Evolutionary conservation across 2,797 vertebrate species (phyloP).

Genomic region (Aselliscus stoliczkanus): DNA sequence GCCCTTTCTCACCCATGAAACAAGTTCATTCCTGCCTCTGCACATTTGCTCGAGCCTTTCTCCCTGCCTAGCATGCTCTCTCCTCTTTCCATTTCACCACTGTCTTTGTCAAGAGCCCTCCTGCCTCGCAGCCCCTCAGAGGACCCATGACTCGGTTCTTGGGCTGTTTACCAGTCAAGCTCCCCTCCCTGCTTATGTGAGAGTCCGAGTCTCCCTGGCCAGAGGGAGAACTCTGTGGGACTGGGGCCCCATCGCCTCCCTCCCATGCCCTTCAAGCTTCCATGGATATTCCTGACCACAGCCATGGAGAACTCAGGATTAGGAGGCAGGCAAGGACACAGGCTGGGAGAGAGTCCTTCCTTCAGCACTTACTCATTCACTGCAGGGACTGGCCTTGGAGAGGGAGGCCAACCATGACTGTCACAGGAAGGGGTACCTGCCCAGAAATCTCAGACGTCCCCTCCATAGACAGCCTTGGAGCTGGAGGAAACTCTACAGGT

Average conservation of each 20-base stretch:
- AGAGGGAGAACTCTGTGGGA: not conserved
- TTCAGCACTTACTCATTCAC: not conserved
- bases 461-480: not conserved
- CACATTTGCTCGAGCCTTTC: not conserved
- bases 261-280: not conserved
- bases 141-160: not conserved
- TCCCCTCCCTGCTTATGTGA: not conserved
- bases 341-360: not conserved
- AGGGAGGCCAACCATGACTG: not conserved
- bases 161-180: too few relatives aligned
- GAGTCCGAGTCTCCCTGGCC: not conserved
- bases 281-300: not conserved
- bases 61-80: not conserved
- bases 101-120: not conserved
- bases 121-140: not conserved
- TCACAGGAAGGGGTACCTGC: not conserved
- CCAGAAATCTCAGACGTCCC: not conserved
- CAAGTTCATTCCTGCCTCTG: not conserved
- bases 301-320: too few relatives aligned
- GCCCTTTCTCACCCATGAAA: not conserved
- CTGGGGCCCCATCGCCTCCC: too few relatives aligned
- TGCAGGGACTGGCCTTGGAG: not conserved
- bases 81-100: not conserved
- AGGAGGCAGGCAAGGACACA: not conserved
- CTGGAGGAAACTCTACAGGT: not conserved